phyloP scores from a whole-genome alignment of 2,797 vertebrate species.

The Labroides dimidiatus region DNA sequence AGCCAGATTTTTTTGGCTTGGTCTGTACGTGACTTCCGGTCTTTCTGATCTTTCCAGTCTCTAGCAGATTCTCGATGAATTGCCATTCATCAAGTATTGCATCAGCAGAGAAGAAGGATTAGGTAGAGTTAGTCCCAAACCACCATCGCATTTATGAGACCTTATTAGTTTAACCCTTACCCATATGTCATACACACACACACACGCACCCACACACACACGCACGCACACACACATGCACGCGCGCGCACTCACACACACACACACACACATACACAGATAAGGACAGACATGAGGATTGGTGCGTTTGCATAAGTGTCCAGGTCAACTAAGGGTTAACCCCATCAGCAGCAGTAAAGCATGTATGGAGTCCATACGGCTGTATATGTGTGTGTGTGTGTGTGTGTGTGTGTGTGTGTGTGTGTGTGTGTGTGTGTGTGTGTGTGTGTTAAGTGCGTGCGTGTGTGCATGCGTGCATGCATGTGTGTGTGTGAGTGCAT shows the following conservation, averaged over 20 bases:
- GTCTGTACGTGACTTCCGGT: no score
- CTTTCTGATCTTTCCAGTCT: no score
- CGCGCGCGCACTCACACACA: neutral
- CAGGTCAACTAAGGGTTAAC: slow-evolving; percentile 37
- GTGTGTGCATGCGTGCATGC: no score
- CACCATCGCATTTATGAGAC: neutral
- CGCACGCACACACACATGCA: neutral
- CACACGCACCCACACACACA: slow-evolving; percentile 1
- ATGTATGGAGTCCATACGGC: slow-evolving; percentile 26
- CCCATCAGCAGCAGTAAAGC: slow-evolving; percentile 16
- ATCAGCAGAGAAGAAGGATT: neutral
- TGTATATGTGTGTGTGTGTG: slow-evolving; percentile 24
- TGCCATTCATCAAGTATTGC: no score
- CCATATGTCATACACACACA: neutral
- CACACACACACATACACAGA: neutral
- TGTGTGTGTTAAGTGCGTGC: slow-evolving; percentile 21
- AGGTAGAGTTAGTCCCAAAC: neutral
- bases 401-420: slow-evolving; percentile 29
- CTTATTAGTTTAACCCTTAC: neutral
- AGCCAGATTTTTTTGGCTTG: no score
- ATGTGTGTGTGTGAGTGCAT: slow-evolving; percentile 26
- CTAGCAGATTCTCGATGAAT: no score
- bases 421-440: slow-evolving; percentile 31
- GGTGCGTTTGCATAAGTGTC: slow-evolving; percentile 22
- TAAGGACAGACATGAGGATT: slow-evolving; percentile 24